These are phyloP conservation scores for Pterocles orientalis DNA, from an alignment of 2,113 vertebrate genomes.

Conservation along the genomic window DNA sequence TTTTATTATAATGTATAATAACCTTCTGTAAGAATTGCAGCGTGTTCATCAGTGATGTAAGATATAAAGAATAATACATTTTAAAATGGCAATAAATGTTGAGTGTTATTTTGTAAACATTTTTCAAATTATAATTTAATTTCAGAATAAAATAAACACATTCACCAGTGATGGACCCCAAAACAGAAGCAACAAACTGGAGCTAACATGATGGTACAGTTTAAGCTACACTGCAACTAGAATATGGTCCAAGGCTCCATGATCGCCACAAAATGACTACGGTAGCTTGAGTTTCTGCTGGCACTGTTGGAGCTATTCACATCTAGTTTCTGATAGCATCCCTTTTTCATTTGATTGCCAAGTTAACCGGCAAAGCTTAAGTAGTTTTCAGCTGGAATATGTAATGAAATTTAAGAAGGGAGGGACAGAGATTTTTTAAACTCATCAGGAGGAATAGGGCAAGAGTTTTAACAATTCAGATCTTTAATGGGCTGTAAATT, in stretches of 20 bases:
- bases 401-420: conserved; percentile 12
- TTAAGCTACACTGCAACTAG: not conserved
- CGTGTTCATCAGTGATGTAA: not conserved
- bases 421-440: not conserved
- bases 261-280: not conserved
- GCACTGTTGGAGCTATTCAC: not conserved
- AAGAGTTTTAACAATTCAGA: not conserved
- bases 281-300: not conserved
- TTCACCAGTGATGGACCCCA: not conserved
- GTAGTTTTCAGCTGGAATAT: conserved; percentile 21
- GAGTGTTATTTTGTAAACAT: not conserved
- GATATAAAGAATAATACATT: not conserved
- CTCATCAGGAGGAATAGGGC: not conserved
- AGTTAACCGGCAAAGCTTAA: not conserved
- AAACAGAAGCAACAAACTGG: not conserved
- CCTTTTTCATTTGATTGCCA: not conserved
- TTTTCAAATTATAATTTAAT: not conserved
- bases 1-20: not conserved
- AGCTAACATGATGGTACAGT: not conserved
- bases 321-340: not conserved
- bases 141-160: not conserved
- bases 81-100: not conserved
- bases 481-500: conserved; percentile 5
- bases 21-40: not conserved
- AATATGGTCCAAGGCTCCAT: not conserved